Base-by-base conservation (phyloP, 2,113 vertebrate genomes). In the Pelmatolapia mariae region DNA sequence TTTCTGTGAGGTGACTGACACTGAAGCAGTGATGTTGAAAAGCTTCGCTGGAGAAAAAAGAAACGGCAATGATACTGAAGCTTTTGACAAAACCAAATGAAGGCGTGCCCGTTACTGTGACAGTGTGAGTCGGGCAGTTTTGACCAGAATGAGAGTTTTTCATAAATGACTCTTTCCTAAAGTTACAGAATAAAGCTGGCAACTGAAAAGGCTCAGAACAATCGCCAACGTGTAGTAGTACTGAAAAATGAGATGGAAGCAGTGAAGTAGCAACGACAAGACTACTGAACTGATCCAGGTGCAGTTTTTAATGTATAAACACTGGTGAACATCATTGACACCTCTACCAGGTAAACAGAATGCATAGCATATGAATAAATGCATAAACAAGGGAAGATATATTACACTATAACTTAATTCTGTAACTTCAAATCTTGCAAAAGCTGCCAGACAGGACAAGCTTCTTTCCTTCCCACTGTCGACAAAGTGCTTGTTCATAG, bases 1-100 rank as follows among this genome's bases (percentile, higher is more conserved):
- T 84, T 87, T 26, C 43, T 85, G 80, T 38, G 86, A 89, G 16
- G 68, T 61, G 90, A 92, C 36, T 81, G 91, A 88, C 84, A 80
- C 16, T 22, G 18, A 86, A 59, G 71, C 15, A 31, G 80, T 79
- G 85, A 90, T 89, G 63, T 82, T 45, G 89, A 91, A 91, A 84
- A 84, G 71, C 78, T 82, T 24, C 11, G 81, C 86, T 54, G 40
- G 90, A 89, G 83, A 16, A 50, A 52, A 57, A 89, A 81, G 68
- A 86, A 92, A 54, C 3, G 3, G 15, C 71, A 43, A 87, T 26
- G 81, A 89, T 90, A 84, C 13, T 10, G 36, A 84, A 84, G 81
- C 71, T 78, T 86, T 73, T 79, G 81, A 86, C 68, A 85, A 57
- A 87, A 80, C 16, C n/a, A 84, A 91, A 90, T 82, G 47, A 73